Conservation (phyloP, 2,888 invertebrate genomes). For the Eudemis profundana region DNA sequence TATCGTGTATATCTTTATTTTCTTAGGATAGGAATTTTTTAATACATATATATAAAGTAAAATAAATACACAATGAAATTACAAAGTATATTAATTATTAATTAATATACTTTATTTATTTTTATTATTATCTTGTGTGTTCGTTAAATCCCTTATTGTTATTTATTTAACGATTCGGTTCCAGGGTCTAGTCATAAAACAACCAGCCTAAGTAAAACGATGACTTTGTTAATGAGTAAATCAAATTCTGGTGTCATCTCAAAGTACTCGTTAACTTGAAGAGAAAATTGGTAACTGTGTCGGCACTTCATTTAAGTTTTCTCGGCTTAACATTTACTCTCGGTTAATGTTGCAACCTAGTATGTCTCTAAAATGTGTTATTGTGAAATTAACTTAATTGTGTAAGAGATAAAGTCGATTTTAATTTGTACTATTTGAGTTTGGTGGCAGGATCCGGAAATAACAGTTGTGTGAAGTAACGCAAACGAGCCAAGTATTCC, state of each 20-base stretch:
- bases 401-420: slow-evolving; percentile 1
- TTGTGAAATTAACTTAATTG: background rate
- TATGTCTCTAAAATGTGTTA: background rate
- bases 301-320: slow-evolving; percentile 56
- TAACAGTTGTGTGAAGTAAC: slow-evolving; percentile 2
- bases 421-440: background rate
- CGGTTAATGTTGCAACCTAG: background rate
- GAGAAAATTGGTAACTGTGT: slow-evolving; percentile 50
- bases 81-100: too few relatives aligned
- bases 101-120: too few relatives aligned
- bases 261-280: slow-evolving; percentile 42
- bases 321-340: slow-evolving; percentile 44
- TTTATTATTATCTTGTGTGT: too few relatives aligned
- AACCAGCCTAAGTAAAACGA: slow-evolving; percentile 13
- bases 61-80: too few relatives aligned
- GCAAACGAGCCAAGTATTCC: slow-evolving; percentile 26
- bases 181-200: background rate
- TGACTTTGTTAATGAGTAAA: slow-evolving; percentile 33
- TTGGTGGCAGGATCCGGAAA: background rate
- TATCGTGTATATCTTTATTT: too few relatives aligned
- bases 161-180: too few relatives aligned
- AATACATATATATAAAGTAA: too few relatives aligned
- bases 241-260: slow-evolving; percentile 37
- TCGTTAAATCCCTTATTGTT: too few relatives aligned
- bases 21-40: too few relatives aligned